Conservation (phyloP, 2,888 invertebrate genomes). For the Amphipyra tragopoginis region DNA sequence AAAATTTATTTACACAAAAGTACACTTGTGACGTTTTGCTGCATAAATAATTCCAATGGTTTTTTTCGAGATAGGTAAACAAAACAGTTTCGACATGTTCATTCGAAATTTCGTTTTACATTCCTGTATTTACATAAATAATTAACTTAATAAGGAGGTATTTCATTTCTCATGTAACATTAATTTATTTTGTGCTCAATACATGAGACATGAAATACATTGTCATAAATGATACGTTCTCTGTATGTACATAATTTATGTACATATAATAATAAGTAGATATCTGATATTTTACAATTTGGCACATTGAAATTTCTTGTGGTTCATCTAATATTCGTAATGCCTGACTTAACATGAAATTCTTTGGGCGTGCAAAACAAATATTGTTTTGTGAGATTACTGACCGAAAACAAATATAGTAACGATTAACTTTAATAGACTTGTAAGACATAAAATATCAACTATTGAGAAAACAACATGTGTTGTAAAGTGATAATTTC, state of each 20-base stretch:
- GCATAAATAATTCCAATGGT: conserved; percentile 70
- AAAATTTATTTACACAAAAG: conserved; percentile 89
- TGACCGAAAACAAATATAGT: conserved; percentile 76
- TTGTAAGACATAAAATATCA: conserved; percentile 64
- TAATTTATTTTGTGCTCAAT: conserved; percentile 46
- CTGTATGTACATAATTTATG: conserved; percentile 60
- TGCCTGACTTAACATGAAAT: conserved; percentile 65
- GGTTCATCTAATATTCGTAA: conserved; percentile 60
- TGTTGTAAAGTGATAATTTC: conserved; percentile 53
- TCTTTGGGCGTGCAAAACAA: conserved; percentile 77
- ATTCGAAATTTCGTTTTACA: conserved; percentile 58
- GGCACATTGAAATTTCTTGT: conserved; percentile 76
- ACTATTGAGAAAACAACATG: conserved; percentile 54
- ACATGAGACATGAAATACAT: conserved; percentile 56
- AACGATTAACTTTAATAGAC: conserved; percentile 74
- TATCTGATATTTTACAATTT: conserved; percentile 77
- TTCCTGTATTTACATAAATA: conserved; percentile 57
- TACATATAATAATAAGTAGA: conserved; percentile 62
- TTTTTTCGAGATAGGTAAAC: conserved; percentile 36
- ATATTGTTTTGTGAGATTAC: conserved; percentile 70
- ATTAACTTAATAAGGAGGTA: conserved; percentile 45
- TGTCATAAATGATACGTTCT: conserved; percentile 58
- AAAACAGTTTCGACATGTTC: conserved; percentile 48
- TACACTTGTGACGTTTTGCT: conserved; percentile 86
- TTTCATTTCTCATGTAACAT: conserved; percentile 53